Conservation (phyloP, 2,888 invertebrate species). For the Drosophila limbata region DNA sequence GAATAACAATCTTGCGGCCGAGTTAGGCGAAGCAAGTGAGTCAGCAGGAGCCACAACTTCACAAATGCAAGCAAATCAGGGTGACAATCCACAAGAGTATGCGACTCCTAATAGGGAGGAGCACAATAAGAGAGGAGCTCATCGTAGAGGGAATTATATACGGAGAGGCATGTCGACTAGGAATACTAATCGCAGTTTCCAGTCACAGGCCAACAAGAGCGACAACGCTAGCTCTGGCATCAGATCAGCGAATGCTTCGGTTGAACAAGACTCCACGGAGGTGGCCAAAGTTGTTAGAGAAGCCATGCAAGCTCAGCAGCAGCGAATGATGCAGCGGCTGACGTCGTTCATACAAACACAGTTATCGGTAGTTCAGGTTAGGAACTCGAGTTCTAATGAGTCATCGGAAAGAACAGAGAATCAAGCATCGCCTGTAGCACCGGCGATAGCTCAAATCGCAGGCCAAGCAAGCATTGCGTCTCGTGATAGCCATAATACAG, state of each 20-base stretch:
- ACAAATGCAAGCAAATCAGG: neutral
- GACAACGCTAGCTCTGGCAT: neutral
- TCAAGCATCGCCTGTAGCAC: neutral
- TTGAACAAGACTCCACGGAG: neutral
- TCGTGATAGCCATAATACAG: neutral
- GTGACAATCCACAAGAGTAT: neutral
- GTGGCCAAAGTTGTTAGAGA: neutral
- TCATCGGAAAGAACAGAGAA: neutral
- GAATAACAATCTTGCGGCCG: neutral
- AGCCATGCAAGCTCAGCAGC: neutral
- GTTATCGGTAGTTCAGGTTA: neutral
- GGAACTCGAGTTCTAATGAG: neutral
- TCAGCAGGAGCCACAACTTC: neutral
- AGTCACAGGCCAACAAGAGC: neutral
- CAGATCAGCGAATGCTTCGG: neutral
- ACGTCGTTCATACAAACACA: neutral
- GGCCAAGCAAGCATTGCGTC: neutral
- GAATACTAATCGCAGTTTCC: neutral
- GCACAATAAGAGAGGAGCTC: neutral
- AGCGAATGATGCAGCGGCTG: neutral
- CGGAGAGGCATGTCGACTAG: neutral
- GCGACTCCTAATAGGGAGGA: neutral
- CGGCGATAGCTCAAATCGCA: neutral
- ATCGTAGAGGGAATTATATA: neutral
- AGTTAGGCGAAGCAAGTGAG: neutral